These are phyloP conservation scores for Conopomorpha cramerella DNA, from an alignment of 1,140 invertebrate species.

Conservation along the genomic window DNA sequence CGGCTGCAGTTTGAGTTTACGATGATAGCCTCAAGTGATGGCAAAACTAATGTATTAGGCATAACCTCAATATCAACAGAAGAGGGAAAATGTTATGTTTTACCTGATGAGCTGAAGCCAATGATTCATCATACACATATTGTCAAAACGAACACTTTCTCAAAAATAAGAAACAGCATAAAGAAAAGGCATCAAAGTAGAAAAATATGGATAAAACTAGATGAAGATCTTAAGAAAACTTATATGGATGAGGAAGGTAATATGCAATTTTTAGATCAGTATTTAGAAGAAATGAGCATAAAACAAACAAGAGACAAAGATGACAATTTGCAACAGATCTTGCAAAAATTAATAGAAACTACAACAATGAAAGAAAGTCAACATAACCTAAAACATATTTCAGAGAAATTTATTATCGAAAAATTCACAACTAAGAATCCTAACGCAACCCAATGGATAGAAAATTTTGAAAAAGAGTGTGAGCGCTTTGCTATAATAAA, in stretches of 20 bases:
- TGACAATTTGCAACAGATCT: no score
- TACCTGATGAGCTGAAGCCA: constrained; percentile 11
- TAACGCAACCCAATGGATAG: background rate
- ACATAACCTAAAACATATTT: background rate
- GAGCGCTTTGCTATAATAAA: background rate
- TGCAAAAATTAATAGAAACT: constrained; percentile 7
- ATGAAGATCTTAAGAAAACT: constrained; percentile 10
- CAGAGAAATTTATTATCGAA: background rate
- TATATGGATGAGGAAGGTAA: constrained; percentile 13
- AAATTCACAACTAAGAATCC: background rate
- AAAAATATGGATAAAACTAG: constrained; percentile 14
- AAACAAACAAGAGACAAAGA: constrained; percentile 8
- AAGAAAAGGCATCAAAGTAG: constrained; percentile 13
- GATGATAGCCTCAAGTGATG: constrained; percentile 10
- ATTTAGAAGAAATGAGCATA: constrained; percentile 9
- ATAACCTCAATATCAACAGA: constrained; percentile 10
- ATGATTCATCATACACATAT: constrained; percentile 10
- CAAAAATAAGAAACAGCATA: constrained; percentile 13
- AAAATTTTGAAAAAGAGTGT: background rate
- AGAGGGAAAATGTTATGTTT: constrained; percentile 2
- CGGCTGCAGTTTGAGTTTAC: constrained; percentile 11
- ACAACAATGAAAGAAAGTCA: no score
- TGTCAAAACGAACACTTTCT: constrained; percentile 8
- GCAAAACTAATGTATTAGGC: constrained; percentile 10
- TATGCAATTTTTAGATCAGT: constrained; percentile 13